Evolutionary conservation across 2,888 invertebrate genomes (phyloP), one percentile per base, ranked within the genome.

Genomic region (Drosophila lacicola): DNA sequence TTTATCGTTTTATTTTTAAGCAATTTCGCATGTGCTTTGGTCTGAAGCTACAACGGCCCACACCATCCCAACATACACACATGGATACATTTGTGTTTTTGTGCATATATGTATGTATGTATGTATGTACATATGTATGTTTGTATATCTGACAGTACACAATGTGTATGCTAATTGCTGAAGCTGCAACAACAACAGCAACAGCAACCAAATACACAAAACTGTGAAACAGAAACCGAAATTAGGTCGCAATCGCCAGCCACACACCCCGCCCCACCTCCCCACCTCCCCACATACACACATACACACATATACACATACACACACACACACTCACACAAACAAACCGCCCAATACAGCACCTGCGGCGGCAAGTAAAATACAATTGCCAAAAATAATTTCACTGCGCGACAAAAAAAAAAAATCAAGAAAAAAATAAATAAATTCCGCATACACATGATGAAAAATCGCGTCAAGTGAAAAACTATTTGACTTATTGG

Each of bases 401-500:
- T 88, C 66, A 51, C 65, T 77, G 47, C 42, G 88, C 68, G 85
- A 83, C 80, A 83, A 57, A 53, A 65, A 49, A 51, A 11, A 37
- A 25, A 34, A 19, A 9, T 33, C 41, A 11, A 19, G 4, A 63
- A 45, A 50, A 14, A 64, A 45, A 54, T 14, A 51, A 51, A 55
- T 49, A 61, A 44, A 57, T 63, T 39, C 45, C 51, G 21, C 17
- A 37, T 17, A 42, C n/a, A 51, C 42, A 49, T 55, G 51, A 74
- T 87, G 68, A 65, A 68, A 84, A 86, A 68, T 87, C 65, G 74
- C 68, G 64, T 56, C 54, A 70, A 84, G 70, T 70, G 70, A 82
- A 82, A 82, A 88, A 88, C 83, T 86, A 82, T 82, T 85, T 85
- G 86, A 88, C 83, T 88, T 88, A 82, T 82, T 82, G 80, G 72